A percentile compares a stretch with the other conserved stretches of the same genome.
These are phyloP conservation scores for Tridacna crocea DNA, from an alignment of 2,888 invertebrate species.

Conservation along the genomic window DNA sequence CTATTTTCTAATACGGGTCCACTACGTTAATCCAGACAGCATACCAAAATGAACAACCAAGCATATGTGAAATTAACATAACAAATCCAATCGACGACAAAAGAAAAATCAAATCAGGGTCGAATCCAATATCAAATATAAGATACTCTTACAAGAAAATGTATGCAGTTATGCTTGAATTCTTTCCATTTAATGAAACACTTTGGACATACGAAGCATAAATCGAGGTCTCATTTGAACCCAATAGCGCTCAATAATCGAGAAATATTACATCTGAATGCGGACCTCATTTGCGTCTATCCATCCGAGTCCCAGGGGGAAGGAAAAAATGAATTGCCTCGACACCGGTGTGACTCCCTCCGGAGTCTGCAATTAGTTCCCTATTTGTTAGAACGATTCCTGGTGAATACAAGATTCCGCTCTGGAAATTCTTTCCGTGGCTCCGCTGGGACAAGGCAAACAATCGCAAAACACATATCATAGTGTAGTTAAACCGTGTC, in stretches of 20 bases:
- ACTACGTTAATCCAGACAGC: too few relatives aligned
- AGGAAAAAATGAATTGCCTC: conserved; percentile 61
- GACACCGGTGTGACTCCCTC: conserved; percentile 55
- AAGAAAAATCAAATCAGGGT: neutral
- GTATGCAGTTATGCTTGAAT: neutral
- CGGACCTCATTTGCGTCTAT: conserved; percentile 63
- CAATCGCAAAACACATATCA: conserved; percentile 27
- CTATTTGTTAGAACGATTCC: conserved; percentile 59
- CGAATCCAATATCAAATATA: neutral
- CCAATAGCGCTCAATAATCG: conserved; percentile 61
- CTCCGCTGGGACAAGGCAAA: conserved; percentile 12
- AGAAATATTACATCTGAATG: conserved; percentile 67
- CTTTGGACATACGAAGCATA: conserved; percentile 11
- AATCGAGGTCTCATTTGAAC: conserved; percentile 49
- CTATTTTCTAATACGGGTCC: too few relatives aligned
- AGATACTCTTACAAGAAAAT: neutral
- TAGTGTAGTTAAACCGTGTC: conserved; percentile 8
- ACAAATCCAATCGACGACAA: neutral
- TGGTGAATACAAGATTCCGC: conserved; percentile 58
- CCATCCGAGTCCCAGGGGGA: conserved; percentile 52
- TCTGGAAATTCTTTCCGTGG: conserved; percentile 32
- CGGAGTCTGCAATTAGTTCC: conserved; percentile 63
- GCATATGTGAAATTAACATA: too few relatives aligned
- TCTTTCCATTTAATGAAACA: conserved; percentile 6
- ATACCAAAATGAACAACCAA: too few relatives aligned